Evolutionary conservation across 2,888 invertebrate genomes (phyloP).

Genomic region (Phragmatobia fuliginosa): DNA sequence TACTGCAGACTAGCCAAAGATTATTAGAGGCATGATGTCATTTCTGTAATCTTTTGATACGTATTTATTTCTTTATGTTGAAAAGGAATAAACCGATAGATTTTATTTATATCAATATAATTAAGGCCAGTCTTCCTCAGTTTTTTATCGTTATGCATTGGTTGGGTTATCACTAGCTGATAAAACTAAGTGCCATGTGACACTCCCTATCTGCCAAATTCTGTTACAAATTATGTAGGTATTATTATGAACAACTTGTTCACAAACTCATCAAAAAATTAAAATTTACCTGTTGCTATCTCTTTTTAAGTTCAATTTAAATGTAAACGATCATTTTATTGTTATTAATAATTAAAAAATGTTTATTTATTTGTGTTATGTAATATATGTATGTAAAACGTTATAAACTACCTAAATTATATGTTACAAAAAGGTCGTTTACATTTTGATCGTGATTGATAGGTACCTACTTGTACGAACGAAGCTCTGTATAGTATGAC

Average conservation of each 20-base stretch:
- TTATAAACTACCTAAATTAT: constrained; percentile 15
- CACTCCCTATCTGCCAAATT: constrained; percentile 80
- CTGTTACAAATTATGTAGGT: constrained; percentile 51
- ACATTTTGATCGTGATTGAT: not conserved
- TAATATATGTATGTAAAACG: constrained; percentile 2
- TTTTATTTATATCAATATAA: constrained; percentile 69
- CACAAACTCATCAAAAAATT: not conserved
- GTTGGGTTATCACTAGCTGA: constrained; percentile 82
- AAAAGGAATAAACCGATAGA: constrained; percentile 56
- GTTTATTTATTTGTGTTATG: constrained; percentile 1
- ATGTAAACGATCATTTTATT: constrained; percentile 9
- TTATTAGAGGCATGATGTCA: constrained; percentile 75
- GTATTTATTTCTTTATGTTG: constrained; percentile 55
- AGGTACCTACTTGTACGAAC: constrained; percentile 1
- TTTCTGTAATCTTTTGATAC: constrained; percentile 71
- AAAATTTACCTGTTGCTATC: not conserved
- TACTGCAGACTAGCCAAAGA: constrained; percentile 79
- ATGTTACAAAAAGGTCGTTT: constrained; percentile 18
- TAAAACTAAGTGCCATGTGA: constrained; percentile 82
- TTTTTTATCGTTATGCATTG: constrained; percentile 82
- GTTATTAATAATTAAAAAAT: not conserved
- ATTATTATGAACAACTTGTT: constrained; percentile 33
- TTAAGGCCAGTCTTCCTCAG: constrained; percentile 77
- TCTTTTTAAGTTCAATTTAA: not conserved
- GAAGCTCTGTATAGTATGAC: not conserved